Conservation (phyloP, 2,888 invertebrate species). For the Cheilosia vernalis region DNA sequence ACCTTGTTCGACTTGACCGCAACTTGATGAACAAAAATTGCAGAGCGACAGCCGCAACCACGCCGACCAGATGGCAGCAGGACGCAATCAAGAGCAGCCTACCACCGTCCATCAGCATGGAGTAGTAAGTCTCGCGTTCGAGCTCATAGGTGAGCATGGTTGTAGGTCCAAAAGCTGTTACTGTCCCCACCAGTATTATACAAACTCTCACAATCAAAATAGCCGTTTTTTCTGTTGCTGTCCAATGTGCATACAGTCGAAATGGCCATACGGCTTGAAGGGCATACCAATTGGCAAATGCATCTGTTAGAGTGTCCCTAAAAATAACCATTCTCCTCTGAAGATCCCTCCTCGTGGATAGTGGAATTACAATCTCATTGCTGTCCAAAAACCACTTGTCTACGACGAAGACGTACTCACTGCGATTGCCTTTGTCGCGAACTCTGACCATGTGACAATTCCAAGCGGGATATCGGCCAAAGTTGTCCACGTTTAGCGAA, state of each 20-base stretch:
- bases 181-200: slow-evolving; percentile 11
- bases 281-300: slow-evolving; percentile 50
- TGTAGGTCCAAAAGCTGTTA: slow-evolving; percentile 68
- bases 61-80: slow-evolving; percentile 34
- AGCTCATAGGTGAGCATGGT: slow-evolving; percentile 76
- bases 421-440: slow-evolving; percentile 52
- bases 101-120: slow-evolving; percentile 33
- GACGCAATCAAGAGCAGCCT: slow-evolving; percentile 16
- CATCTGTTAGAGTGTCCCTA: slow-evolving; percentile 14
- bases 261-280: slow-evolving; percentile 11
- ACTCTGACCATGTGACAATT: slow-evolving; percentile 76
- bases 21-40: not conserved
- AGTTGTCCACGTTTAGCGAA: slow-evolving; percentile 74
- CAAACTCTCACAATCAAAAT: slow-evolving; percentile 47
- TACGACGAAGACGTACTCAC: slow-evolving; percentile 71
- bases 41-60: not conserved
- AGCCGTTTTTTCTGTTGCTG: slow-evolving; percentile 21
- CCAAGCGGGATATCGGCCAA: slow-evolving; percentile 78
- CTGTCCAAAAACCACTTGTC: slow-evolving; percentile 71
- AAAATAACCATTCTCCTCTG: slow-evolving; percentile 3
- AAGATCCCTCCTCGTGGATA: slow-evolving; percentile 4
- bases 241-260: slow-evolving; percentile 18
- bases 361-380: not conserved
- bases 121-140: slow-evolving; percentile 75
- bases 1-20: not conserved